Conservation (phyloP, 2,888 invertebrate species). For the Heliconius sara region DNA sequence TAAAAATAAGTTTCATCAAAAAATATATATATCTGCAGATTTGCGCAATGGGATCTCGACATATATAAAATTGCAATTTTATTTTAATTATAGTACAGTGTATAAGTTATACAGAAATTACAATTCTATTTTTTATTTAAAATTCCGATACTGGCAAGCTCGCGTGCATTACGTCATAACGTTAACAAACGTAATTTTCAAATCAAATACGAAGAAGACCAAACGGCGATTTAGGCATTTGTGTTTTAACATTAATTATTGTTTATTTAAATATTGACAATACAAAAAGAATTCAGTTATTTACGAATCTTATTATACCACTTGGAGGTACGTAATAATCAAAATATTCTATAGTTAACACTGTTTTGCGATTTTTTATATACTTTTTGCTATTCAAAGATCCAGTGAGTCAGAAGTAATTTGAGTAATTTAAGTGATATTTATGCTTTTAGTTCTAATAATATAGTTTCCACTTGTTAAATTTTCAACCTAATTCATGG, state of each 20-base stretch:
- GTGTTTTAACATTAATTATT: not conserved
- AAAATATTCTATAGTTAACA: not conserved
- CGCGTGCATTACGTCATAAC: not conserved
- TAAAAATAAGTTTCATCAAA: no score
- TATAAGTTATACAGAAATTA: not conserved
- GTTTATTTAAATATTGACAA: not conserved
- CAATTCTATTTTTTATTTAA: not conserved
- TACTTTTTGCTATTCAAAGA: not conserved
- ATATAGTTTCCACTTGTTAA: not conserved
- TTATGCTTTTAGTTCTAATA: not conserved
- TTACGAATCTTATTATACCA: not conserved
- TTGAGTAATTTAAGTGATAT: not conserved
- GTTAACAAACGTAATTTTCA: constrained; percentile 15
- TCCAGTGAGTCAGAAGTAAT: not conserved
- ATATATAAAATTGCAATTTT: no score
- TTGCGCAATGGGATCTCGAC: no score
- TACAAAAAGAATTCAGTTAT: not conserved
- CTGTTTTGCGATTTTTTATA: not conserved
- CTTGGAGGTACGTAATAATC: not conserved
- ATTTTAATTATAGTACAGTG: no score
- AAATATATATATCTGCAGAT: no score
- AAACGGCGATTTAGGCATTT: constrained; percentile 11
- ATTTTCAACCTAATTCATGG: not conserved
- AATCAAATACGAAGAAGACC: not conserved
- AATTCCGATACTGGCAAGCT: not conserved